These are phyloP conservation scores for Adelognathus sp. DNA, from an alignment of 2,888 invertebrate species.

Conservation along the genomic window DNA sequence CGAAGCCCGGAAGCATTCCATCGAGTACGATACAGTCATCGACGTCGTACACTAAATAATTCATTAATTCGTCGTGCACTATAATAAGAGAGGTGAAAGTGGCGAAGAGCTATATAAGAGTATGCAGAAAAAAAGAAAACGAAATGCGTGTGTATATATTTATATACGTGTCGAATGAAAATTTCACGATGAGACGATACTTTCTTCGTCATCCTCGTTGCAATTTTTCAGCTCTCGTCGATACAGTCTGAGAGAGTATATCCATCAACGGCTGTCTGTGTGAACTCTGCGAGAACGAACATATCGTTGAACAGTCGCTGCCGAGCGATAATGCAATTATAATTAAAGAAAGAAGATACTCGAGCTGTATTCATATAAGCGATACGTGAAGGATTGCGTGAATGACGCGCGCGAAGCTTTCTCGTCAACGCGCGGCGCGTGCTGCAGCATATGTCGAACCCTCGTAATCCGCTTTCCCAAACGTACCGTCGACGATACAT, in stretches of 20 bases:
- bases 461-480: constrained; percentile 43
- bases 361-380: neutral
- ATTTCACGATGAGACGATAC: neutral
- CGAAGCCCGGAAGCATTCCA: constrained; percentile 50
- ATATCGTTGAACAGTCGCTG: neutral
- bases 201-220: neutral
- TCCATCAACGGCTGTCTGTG: neutral
- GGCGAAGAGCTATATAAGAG: constrained; percentile 21
- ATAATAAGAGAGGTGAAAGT: constrained; percentile 67
- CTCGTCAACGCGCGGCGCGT: constrained; percentile 33
- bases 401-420: constrained; percentile 27
- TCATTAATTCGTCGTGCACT: constrained; percentile 67
- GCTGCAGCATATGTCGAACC: constrained; percentile 30
- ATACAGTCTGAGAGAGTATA: too few relatives aligned
- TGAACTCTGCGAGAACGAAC: neutral
- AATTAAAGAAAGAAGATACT: neutral
- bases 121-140: neutral
- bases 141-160: neutral
- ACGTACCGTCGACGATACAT: neutral
- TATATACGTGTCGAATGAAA: constrained; percentile 8
- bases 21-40: constrained; percentile 33
- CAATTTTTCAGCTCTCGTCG: too few relatives aligned
- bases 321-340: constrained; percentile 4
- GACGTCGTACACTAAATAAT: constrained; percentile 63
- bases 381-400: neutral